Percentiles rank a stretch among this genome's conserved stretches.
phyloP scores from a whole-genome alignment of 1,140 invertebrate species.

The Hypothenemus hampei region DNA sequence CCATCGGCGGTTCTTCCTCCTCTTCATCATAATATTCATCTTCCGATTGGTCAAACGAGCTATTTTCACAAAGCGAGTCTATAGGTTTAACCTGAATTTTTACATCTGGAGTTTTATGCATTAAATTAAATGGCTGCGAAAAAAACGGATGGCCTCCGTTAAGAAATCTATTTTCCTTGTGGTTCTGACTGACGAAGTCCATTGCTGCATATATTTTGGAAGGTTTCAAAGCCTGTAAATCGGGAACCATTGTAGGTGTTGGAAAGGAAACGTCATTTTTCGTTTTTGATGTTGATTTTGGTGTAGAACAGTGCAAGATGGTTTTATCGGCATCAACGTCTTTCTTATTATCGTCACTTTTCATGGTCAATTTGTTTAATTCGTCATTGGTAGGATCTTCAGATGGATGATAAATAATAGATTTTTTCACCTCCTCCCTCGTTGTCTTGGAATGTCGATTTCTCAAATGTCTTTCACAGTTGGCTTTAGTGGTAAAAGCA shows the following conservation, averaged over 20 bases:
- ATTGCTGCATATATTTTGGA: constrained; percentile 26
- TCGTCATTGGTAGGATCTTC: constrained; percentile 75
- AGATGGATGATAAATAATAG: constrained; percentile 79
- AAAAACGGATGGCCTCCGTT: constrained; percentile 29
- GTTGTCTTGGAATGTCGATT: constrained; percentile 82
- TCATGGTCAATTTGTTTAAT: constrained; percentile 50
- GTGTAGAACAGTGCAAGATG: constrained; percentile 37
- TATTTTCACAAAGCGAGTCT: constrained; percentile 53
- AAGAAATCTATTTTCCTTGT: constrained; percentile 25
- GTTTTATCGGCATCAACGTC: constrained; percentile 36
- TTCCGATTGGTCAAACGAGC: constrained; percentile 46
- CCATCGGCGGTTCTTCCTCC: constrained; percentile 60
- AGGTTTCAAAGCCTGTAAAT: constrained; percentile 28
- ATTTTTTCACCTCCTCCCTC: constrained; percentile 79
- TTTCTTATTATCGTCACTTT: constrained; percentile 44
- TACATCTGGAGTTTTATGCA: constrained; percentile 23
- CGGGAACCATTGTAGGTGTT: constrained; percentile 27
- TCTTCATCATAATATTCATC: constrained; percentile 42
- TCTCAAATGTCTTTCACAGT: constrained; percentile 83
- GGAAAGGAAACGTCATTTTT: constrained; percentile 22
- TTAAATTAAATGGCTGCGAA: constrained; percentile 25
- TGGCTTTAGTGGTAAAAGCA: constrained; percentile 93
- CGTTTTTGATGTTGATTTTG: constrained; percentile 24
- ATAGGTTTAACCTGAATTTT: constrained; percentile 61
- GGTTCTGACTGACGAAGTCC: constrained; percentile 29